Base-by-base conservation (phyloP, 2,888 invertebrate species). In the Erannis defoliaria region DNA sequence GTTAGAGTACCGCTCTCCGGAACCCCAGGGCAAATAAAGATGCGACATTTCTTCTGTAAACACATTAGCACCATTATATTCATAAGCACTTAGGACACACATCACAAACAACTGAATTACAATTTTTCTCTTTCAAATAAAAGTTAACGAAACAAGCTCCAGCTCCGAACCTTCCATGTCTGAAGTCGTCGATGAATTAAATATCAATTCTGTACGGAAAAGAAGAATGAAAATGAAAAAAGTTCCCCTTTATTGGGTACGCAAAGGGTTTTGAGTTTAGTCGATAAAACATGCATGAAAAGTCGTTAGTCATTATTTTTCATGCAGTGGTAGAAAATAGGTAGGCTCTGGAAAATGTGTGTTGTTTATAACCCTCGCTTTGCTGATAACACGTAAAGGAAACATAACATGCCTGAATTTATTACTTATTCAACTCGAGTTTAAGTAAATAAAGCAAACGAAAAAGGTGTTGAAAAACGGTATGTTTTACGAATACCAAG, bases 41-140 rank as follows among this genome's bases (percentile, higher is more conserved):
- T 95, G 95, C 71, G 96, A 96, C 90, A 97, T 95, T 93, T 97
- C 97, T 91, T 97, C 97, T 97, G 91, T 50, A 72, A 72, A 71
- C 66, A 64, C 66, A 64, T 48, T 66, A 38, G 12, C 23, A 35
- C 16, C 4, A 6, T 6, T 26, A 48, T 33, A 26, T 6, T 14
- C 10, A 6, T 18, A 19, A 31, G 3, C 14, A 38, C 50, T 12
- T 18, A n/a, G n/a, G 29, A 31, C 29, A 5, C 40, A 31, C 12
- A 9, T 40, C 40, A 40, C 40, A n/a, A 33, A 12, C 5, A 31
- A 51, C 10, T 14, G 38, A n/a, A 21, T 43, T n/a, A 10, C 9
- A 18, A 16, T 45, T n/a, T 33, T 42, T 50, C 26, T 16, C 6
- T 19, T 62, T 14, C 0, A 4, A 29, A 43, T 57, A 56, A 46